These are phyloP conservation scores for Fukomys damarensis DNA, from an alignment of 2,113 vertebrate genomes.

Conservation along the genomic window DNA sequence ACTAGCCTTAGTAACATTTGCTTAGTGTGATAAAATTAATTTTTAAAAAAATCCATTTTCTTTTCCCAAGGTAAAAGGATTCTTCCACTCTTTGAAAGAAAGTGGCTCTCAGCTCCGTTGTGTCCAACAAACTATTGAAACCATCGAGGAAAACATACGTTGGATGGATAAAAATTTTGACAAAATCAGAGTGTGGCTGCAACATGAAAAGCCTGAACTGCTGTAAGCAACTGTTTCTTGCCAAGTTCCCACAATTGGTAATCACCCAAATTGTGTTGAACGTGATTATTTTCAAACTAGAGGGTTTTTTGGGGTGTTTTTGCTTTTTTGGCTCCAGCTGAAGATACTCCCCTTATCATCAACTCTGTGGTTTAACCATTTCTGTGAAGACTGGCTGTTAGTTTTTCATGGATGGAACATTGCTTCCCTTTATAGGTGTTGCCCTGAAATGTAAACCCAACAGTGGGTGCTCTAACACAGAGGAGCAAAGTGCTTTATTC, in stretches of 20 bases:
- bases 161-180: conserved; percentile 93
- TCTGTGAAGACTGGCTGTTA: neutral
- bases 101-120: conserved; percentile 89
- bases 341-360: neutral
- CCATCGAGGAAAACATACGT: conserved; percentile 92
- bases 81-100: conserved; percentile 92
- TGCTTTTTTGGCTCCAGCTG: neutral
- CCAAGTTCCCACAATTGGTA: neutral
- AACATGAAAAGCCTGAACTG: neutral
- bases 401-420: neutral
- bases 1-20: neutral
- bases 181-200: conserved; percentile 89
- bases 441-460: neutral
- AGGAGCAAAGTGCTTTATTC: neutral
- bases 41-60: neutral
- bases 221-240: neutral
- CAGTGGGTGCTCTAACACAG: neutral
- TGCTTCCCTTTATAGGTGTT: neutral
- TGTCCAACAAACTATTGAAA: conserved; percentile 91
- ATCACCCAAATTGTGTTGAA: neutral
- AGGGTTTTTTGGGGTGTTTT: neutral
- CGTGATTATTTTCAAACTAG: conserved; percentile 35
- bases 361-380: neutral
- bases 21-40: conserved; percentile 18
- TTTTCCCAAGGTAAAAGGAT: conserved; percentile 87